These are phyloP conservation scores for Botia kubotai DNA, from an alignment of 2,797 vertebrate genomes.

Conservation along the genomic window DNA sequence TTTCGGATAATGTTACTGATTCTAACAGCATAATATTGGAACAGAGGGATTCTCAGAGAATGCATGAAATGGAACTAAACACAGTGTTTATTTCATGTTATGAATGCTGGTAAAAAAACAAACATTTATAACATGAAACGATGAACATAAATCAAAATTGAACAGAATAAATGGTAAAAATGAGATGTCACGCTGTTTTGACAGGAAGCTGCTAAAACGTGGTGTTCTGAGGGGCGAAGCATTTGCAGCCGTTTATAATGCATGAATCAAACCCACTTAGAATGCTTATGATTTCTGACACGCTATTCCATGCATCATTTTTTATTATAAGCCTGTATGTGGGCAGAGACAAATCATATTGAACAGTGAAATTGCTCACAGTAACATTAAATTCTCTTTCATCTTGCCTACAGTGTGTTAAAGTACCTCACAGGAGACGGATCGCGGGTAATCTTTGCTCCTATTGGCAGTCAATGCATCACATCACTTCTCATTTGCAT, in stretches of 20 bases:
- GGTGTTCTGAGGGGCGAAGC: neutral
- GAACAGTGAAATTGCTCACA: neutral
- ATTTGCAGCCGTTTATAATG: slow-evolving; percentile 4
- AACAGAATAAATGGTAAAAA: neutral
- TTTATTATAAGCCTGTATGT: slow-evolving; percentile 17
- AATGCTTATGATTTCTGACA: slow-evolving; percentile 15
- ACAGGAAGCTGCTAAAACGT: neutral
- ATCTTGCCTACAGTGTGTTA: neutral
- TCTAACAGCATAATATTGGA: neutral
- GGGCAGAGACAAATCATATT: slow-evolving; percentile 10
- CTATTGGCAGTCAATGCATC: neutral
- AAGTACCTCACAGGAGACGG: neutral
- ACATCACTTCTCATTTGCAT: neutral
- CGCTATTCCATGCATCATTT: slow-evolving; percentile 11
- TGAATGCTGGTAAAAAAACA: neutral
- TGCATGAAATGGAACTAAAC: neutral
- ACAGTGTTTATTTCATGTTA: neutral
- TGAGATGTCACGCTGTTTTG: neutral
- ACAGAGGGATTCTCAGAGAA: neutral
- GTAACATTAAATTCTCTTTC: neutral
- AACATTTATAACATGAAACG: neutral
- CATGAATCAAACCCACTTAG: slow-evolving; percentile 20
- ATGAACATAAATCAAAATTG: neutral
- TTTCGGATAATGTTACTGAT: neutral
- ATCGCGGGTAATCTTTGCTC: neutral